Percentiles rank a stretch among this genome's conserved stretches.
These are phyloP conservation scores for Nyctereutes procyonoides DNA, from an alignment of 2,113 vertebrate species.

Conservation along the genomic window DNA sequence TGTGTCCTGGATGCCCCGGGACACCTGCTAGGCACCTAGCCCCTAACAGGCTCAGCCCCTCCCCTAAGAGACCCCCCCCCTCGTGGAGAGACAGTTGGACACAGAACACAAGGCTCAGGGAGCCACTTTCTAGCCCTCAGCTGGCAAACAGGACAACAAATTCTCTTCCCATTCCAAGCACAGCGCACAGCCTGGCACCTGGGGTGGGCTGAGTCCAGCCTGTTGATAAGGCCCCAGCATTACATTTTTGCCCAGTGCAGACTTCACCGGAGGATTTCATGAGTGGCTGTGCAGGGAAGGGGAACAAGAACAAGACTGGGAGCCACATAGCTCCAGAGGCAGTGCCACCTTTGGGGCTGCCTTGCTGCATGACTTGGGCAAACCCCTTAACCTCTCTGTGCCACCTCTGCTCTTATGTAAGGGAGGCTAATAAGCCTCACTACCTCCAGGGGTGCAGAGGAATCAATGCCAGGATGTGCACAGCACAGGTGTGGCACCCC, in stretches of 20 bases:
- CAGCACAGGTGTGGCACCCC: background rate
- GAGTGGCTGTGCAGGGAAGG: background rate
- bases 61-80: background rate
- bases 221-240: background rate
- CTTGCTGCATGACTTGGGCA: background rate
- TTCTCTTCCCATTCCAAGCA: background rate
- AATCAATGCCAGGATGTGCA: background rate
- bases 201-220: background rate
- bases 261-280: no score
- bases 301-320: background rate
- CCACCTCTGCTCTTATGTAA: background rate
- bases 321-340: background rate
- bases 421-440: background rate
- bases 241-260: background rate
- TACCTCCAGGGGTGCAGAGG: background rate
- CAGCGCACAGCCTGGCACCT: background rate
- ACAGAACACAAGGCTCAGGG: background rate
- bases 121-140: background rate
- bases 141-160: background rate
- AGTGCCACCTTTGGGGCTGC: background rate
- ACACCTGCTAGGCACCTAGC: background rate
- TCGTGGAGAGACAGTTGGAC: accelerated
- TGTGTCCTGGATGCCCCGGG: background rate
- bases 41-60: background rate
- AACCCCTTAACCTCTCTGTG: background rate